Conservation (phyloP, 2,888 invertebrate genomes). For the Stegana nigrithorax region DNA sequence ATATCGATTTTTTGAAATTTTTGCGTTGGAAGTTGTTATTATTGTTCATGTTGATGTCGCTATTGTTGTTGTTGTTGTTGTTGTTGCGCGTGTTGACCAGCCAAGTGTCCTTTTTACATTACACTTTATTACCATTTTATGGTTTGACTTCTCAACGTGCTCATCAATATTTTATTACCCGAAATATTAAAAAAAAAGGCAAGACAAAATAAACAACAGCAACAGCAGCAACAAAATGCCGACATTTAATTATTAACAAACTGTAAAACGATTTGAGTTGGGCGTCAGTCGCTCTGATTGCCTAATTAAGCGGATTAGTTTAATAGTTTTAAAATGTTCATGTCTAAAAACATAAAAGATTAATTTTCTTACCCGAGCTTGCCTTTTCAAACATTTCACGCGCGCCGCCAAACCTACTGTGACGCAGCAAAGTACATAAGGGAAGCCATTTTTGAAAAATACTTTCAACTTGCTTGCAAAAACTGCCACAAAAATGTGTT, state of each 20-base stretch:
- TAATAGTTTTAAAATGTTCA: not conserved
- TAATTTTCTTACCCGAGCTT: too few species aligned
- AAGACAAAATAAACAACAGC: not conserved
- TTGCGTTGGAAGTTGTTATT: not conserved
- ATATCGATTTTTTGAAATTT: not conserved
- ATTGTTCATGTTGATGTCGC: not conserved
- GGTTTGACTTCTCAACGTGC: constrained; percentile 15
- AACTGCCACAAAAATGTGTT: too few species aligned
- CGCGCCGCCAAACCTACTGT: too few species aligned
- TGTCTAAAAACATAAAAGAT: not conserved
- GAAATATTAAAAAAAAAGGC: not conserved
- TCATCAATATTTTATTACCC: constrained; percentile 53
- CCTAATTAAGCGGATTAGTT: not conserved
- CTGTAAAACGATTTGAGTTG: not conserved
- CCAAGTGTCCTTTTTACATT: constrained; percentile 27
- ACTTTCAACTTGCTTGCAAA: too few species aligned
- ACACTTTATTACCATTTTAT: constrained; percentile 35
- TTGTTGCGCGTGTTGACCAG: constrained; percentile 13
- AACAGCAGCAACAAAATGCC: too few species aligned
- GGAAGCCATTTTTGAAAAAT: too few species aligned
- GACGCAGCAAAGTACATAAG: too few species aligned
- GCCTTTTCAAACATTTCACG: too few species aligned
- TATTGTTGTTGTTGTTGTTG: constrained; percentile 28
- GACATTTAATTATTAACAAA: constrained; percentile 7
- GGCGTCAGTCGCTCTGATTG: not conserved